phyloP scores from a whole-genome alignment of 1,140 invertebrate species.

The Steinernema feltiae region DNA sequence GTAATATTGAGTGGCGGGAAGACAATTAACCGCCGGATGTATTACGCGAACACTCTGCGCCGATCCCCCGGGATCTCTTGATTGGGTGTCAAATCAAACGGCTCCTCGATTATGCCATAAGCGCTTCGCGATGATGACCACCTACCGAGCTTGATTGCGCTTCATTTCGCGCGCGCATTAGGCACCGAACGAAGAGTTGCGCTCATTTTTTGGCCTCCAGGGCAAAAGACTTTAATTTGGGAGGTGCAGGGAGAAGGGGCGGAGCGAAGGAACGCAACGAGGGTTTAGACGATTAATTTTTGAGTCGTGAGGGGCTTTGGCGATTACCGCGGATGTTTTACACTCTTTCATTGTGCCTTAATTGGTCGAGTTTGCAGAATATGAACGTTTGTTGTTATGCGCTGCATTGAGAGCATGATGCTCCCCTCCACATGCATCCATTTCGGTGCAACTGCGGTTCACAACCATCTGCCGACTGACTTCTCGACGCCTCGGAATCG shows the following conservation, averaged over 20 bases:
- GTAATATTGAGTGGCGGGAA: slow-evolving; percentile 6
- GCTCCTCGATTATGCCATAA: neutral
- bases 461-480: too few relatives aligned
- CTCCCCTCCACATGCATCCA: too few relatives aligned
- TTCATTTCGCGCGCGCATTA: neutral
- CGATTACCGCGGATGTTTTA: neutral
- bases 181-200: neutral
- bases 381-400: neutral
- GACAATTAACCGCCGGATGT: neutral
- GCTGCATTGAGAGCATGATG: neutral
- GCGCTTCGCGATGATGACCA: neutral
- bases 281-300: slow-evolving; percentile 1
- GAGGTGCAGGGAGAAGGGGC: neutral
- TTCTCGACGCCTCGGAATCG: too few relatives aligned
- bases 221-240: neutral
- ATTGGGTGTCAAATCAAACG: slow-evolving; percentile 12
- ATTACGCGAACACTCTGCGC: neutral
- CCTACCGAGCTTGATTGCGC: neutral
- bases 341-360: neutral
- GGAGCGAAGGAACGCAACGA: neutral
- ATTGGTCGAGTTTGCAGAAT: neutral
- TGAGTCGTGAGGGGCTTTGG: neutral
- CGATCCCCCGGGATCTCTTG: neutral
- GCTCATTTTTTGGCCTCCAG: neutral
- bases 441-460: too few relatives aligned